Base-by-base conservation (phyloP, 2,888 invertebrate species). In the Bibio marci region DNA sequence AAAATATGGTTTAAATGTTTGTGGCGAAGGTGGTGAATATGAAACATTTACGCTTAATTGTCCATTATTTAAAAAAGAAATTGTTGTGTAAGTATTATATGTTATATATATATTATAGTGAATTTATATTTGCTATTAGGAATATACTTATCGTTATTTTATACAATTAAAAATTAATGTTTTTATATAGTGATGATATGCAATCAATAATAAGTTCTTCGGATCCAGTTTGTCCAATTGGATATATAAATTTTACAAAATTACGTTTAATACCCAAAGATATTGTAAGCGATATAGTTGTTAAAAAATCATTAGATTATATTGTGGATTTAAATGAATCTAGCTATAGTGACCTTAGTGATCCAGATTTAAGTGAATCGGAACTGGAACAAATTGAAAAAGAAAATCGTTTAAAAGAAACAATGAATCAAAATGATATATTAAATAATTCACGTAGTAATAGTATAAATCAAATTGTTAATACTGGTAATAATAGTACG, bases 1-100 rank as follows among this genome's bases (percentile, higher is more conserved):
- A 57, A 88, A 92, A 63, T 98, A 87, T 63, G 92, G 91, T 38
- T 67, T 92, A 46, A 90, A 92, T 66, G 77, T 94, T 31, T 95
- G 94, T 63, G 98, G 98, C 15, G 98, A 99, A 66, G 98, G 98
- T 35, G 98, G 98, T 38, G 98, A 99, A 63, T 98, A 94, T 58
- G 98, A 98, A 66, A 91, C 95, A 25, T 86, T 98, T 58, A 94
- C 94, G 7, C 66, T 95, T 44, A 94, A 98, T 67, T 97, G 97
- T 63, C 95, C 97, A 6, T 68, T 98, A 44, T 97, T 94, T 65
- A 80, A 75, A 57, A 87, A 87, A 62, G 74, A 76, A 56, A 79
- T 95, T 62, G 73, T 83, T 48, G 73, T 94, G 90, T 91, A 67
- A 80, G 86, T 77, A 53, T 11, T 31, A 12, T 25, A 12, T 8